Percentiles rank a stretch among this genome's conserved stretches.
phyloP scores from a whole-genome alignment of 2,113 vertebrate species.

The Cathartes aura region DNA sequence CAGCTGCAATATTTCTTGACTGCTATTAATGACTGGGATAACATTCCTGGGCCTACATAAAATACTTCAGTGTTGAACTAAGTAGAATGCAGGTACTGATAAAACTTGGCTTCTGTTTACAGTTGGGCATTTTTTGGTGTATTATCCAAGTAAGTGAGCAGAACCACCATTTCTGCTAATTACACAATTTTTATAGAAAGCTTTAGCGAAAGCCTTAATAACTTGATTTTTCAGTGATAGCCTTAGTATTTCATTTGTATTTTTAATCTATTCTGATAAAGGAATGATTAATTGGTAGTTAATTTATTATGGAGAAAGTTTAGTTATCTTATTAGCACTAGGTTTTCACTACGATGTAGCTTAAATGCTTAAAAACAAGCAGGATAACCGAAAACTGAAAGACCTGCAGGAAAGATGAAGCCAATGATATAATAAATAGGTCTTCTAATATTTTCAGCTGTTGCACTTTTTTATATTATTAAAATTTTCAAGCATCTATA shows the following conservation, averaged over 20 bases:
- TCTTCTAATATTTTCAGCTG: neutral
- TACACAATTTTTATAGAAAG: neutral
- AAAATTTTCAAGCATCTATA: neutral
- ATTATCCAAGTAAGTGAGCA: neutral
- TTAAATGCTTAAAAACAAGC: neutral
- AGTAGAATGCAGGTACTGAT: too few species aligned
- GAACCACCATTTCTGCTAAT: neutral
- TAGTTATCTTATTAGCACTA: neutral
- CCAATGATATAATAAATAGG: neutral
- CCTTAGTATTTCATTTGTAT: neutral
- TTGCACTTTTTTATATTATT: neutral
- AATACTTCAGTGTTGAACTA: neutral
- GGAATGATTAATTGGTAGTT: neutral
- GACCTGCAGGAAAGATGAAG: neutral
- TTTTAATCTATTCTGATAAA: neutral
- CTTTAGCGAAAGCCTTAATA: neutral
- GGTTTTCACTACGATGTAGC: neutral
- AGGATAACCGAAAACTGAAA: neutral
- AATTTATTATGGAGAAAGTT: neutral
- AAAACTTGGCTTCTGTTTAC: neutral
- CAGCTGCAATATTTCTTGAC: neutral
- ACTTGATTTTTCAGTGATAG: neutral
- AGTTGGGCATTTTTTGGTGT: neutral
- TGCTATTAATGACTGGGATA: neutral
- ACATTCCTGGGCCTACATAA: neutral